Percentiles rank a stretch among this genome's conserved stretches.
Evolutionary conservation across 2,888 invertebrate genomes (phyloP).

Genomic region (Bedellia somnulentella): DNA sequence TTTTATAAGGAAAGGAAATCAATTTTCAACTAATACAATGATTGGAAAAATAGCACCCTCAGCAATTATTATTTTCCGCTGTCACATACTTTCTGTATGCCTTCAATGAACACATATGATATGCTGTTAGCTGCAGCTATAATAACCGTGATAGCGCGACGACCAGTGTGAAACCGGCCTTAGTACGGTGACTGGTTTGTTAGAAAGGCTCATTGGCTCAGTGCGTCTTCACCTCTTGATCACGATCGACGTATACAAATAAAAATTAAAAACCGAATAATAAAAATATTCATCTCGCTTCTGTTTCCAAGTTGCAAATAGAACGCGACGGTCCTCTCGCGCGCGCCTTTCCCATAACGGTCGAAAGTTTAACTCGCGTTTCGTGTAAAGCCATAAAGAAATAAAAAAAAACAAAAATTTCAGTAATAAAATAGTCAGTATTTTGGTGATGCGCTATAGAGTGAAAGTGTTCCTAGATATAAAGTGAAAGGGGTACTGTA

Average conservation of each 20-base stretch:
- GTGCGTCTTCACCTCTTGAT: too few species aligned
- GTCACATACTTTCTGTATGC: constrained; percentile 26
- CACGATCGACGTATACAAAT: too few species aligned
- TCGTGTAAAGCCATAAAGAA: too few species aligned
- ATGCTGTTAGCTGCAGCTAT: constrained; percentile 17
- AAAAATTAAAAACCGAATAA: too few species aligned
- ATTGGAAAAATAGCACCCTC: neutral
- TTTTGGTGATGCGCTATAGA: constrained; percentile 13
- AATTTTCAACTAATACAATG: too few species aligned
- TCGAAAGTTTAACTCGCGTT: neutral
- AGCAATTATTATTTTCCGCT: constrained; percentile 23
- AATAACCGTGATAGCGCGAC: constrained; percentile 21
- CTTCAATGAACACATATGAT: neutral
- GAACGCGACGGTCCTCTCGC: too few species aligned
- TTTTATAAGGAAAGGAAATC: too few species aligned
- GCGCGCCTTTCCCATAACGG: neutral
- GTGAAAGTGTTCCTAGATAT: constrained; percentile 44
- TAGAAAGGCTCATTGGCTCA: constrained; percentile 46
- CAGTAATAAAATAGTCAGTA: neutral
- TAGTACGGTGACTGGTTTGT: constrained; percentile 29
- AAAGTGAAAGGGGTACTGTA: constrained; percentile 46
- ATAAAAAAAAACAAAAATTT: neutral
- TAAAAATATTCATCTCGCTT: too few species aligned
- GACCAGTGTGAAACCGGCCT: constrained; percentile 14
- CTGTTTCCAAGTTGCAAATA: too few species aligned